Conservation (phyloP, 2,888 invertebrate genomes). For the Drosophila anceps region DNA sequence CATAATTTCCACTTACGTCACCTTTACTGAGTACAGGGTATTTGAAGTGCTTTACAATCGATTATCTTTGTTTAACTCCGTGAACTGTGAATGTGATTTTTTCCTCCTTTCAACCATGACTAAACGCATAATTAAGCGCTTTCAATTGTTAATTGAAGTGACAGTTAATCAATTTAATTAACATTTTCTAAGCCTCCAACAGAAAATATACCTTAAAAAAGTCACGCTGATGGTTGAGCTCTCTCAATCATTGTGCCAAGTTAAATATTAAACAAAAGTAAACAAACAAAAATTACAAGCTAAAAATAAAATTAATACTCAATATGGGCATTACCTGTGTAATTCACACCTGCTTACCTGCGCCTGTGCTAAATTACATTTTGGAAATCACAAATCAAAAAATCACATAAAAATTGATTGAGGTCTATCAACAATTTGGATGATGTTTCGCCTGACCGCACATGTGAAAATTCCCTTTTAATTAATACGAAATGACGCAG, state of each 20-base stretch:
- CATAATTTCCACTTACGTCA: background rate
- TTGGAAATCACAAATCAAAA: slow-evolving; percentile 26
- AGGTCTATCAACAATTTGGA: slow-evolving; percentile 16
- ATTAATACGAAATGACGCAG: slow-evolving; percentile 20
- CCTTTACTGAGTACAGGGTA: background rate
- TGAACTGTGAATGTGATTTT: slow-evolving; percentile 21
- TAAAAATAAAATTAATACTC: slow-evolving; percentile 14
- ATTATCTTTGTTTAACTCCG: background rate
- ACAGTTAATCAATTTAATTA: slow-evolving; percentile 44
- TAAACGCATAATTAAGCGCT: slow-evolving; percentile 44
- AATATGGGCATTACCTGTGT: slow-evolving; percentile 12
- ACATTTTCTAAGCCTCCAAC: slow-evolving; percentile 10
- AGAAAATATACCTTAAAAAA: slow-evolving; percentile 14
- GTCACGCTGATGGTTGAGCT: slow-evolving; percentile 14
- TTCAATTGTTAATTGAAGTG: slow-evolving; percentile 40
- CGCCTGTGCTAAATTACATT: slow-evolving; percentile 7
- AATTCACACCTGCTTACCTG: slow-evolving; percentile 32
- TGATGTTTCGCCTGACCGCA: slow-evolving; percentile 28
- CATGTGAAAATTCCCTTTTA: slow-evolving; percentile 22
- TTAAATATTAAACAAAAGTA: background rate
- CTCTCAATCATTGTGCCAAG: slow-evolving; percentile 7
- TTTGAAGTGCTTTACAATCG: background rate
- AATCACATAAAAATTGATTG: slow-evolving; percentile 3
- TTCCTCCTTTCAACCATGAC: slow-evolving; percentile 32
- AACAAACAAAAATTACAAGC: slow-evolving; percentile 24